phyloP scores from a whole-genome alignment of 2,797 vertebrate species.

The Manis pentadactyla region DNA sequence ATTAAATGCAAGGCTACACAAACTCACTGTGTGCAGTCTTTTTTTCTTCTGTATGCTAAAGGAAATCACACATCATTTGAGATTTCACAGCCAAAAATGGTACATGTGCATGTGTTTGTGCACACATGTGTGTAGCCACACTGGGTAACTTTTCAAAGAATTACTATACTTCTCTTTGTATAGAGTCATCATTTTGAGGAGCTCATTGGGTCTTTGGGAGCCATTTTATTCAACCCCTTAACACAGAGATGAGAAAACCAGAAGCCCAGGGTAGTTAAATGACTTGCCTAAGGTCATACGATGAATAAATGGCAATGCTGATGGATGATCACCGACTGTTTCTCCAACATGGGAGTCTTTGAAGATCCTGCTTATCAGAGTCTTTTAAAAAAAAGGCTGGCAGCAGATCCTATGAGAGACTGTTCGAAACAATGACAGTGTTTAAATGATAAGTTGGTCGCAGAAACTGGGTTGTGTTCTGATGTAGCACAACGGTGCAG shows the following conservation, averaged over 20 bases:
- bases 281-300: not conserved
- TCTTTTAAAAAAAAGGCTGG: not conserved
- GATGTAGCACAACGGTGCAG: not conserved
- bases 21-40: not conserved
- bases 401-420: too few relatives aligned
- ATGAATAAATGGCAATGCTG: not conserved
- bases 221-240: not conserved
- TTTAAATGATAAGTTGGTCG: not conserved
- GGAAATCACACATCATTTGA: not conserved
- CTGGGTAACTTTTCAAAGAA: not conserved
- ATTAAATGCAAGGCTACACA: not conserved
- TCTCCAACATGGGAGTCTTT: not conserved
- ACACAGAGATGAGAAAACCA: not conserved
- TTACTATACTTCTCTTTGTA: not conserved
- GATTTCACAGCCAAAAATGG: not conserved
- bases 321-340: not conserved
- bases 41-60: not conserved
- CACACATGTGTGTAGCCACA: rapidly evolving
- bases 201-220: not conserved
- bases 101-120: not conserved
- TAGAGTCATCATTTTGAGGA: not conserved
- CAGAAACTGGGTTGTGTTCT: not conserved
- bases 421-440: not conserved
- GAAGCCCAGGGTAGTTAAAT: not conserved
- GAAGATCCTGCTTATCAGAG: not conserved